These are phyloP conservation scores for Porites divaricata DNA, from an alignment of 92 coral and sea anemone species.

Conservation along the genomic window DNA sequence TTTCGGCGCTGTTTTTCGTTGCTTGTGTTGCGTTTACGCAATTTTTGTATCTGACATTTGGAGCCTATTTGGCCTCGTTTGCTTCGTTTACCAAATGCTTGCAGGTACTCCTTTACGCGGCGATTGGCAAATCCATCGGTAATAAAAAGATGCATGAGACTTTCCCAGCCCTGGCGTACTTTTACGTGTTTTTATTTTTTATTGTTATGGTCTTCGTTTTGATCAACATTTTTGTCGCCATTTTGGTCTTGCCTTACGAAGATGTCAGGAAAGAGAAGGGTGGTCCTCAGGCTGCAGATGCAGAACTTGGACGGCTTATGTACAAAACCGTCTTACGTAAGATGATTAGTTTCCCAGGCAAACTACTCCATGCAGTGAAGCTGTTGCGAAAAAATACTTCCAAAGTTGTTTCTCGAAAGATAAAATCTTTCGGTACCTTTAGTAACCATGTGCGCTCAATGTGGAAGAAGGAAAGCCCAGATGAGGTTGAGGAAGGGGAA, in stretches of 20 bases:
- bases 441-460: no score
- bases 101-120: slow-evolving; percentile 61
- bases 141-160: slow-evolving; percentile 47
- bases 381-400: background rate
- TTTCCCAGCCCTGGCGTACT: slow-evolving; percentile 52
- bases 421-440: background rate
- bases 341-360: background rate
- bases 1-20: slow-evolving; percentile 59
- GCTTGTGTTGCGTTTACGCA: slow-evolving; percentile 65
- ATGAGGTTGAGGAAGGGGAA: no score
- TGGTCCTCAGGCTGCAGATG: slow-evolving; percentile 32
- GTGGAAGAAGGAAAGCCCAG: no score
- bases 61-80: slow-evolving; percentile 48
- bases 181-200: slow-evolving; percentile 55
- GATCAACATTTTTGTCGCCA: slow-evolving; percentile 75
- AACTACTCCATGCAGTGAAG: background rate
- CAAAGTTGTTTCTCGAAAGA: no score
- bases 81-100: slow-evolving; percentile 67
- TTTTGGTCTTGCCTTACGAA: slow-evolving; percentile 57
- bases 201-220: slow-evolving; percentile 63
- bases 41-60: slow-evolving; percentile 68
- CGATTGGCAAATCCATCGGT: slow-evolving; percentile 65
- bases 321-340: background rate
- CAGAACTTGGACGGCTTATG: slow-evolving; percentile 64
- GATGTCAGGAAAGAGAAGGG: slow-evolving; percentile 37